Evolutionary conservation across 1,140 invertebrate genomes (phyloP).

Genomic region (Ceratosolen solmsi): DNA sequence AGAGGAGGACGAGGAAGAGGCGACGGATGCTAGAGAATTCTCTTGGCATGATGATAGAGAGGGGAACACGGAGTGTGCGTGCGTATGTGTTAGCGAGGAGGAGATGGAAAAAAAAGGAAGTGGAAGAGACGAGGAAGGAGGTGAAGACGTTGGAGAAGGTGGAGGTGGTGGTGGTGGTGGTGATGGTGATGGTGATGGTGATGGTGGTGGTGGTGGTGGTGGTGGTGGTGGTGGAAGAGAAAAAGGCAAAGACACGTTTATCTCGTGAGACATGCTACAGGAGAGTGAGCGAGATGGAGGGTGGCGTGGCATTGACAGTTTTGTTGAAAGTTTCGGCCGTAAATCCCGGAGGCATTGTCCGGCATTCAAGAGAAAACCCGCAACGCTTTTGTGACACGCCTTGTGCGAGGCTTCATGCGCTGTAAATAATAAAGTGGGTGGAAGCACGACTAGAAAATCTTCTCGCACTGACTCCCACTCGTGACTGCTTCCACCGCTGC

Average conservation of each 20-base stretch:
- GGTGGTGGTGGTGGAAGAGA: too few relatives aligned
- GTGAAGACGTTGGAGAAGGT: neutral
- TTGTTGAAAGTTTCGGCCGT: constrained; percentile 73
- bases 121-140: neutral
- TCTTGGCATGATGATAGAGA: neutral
- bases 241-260: neutral
- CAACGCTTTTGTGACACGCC: constrained; percentile 71
- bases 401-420: constrained; percentile 52
- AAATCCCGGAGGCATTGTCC: constrained; percentile 70
- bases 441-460: constrained; percentile 20
- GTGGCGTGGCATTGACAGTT: constrained; percentile 67
- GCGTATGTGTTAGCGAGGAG: neutral
- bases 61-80: neutral
- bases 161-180: neutral
- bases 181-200: neutral
- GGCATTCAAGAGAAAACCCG: constrained; percentile 73
- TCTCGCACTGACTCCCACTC: constrained; percentile 29
- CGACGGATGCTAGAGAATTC: neutral
- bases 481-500: neutral
- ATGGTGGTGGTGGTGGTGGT: neutral
- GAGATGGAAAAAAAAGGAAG: neutral
- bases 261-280: neutral
- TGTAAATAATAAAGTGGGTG: constrained; percentile 62
- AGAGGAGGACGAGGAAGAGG: neutral
- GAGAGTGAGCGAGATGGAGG: constrained; percentile 9